A percentile compares a stretch with the other conserved stretches of the same genome.
Evolutionary conservation across 2,113 vertebrate species (phyloP).

Genomic region (Vimba vimba): DNA sequence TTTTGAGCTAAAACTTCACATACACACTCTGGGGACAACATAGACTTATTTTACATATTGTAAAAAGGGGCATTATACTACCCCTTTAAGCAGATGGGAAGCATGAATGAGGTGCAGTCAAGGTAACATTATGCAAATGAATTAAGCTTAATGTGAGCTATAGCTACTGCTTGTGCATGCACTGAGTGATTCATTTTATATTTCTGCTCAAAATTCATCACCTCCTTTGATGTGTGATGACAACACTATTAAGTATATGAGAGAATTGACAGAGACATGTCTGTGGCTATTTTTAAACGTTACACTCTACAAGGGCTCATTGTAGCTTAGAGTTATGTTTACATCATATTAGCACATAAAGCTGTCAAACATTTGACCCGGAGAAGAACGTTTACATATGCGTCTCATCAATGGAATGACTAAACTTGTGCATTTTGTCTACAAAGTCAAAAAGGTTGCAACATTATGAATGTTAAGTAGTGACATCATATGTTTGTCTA

Average conservation of each 20-base stretch:
- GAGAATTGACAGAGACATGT: constrained; percentile 66
- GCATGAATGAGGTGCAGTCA: constrained; percentile 9
- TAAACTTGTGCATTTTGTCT: background rate
- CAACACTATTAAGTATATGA: constrained; percentile 69
- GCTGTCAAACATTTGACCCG: constrained; percentile 10
- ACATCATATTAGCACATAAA: constrained; percentile 29
- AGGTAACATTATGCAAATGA: background rate
- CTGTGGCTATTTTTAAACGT: constrained; percentile 62
- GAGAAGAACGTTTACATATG: background rate
- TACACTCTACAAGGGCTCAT: constrained; percentile 49
- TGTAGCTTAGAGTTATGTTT: constrained; percentile 26
- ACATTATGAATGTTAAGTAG: background rate
- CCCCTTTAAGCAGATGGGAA: background rate
- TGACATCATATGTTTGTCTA: constrained; percentile 14
- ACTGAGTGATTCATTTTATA: constrained; percentile 50
- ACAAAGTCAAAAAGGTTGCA: background rate
- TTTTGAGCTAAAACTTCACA: too few relatives aligned
- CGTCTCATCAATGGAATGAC: background rate
- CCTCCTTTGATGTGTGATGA: constrained; percentile 61
- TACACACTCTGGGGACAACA: too few relatives aligned
- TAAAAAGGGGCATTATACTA: too few relatives aligned
- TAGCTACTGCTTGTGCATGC: background rate
- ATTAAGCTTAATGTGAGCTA: background rate
- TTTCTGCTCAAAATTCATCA: constrained; percentile 55
- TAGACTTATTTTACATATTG: too few relatives aligned